A percentile compares a stretch with the other conserved stretches of the same genome.
phyloP scores from a whole-genome alignment of 2,888 invertebrate species.

The Tyria jacobaeae region DNA sequence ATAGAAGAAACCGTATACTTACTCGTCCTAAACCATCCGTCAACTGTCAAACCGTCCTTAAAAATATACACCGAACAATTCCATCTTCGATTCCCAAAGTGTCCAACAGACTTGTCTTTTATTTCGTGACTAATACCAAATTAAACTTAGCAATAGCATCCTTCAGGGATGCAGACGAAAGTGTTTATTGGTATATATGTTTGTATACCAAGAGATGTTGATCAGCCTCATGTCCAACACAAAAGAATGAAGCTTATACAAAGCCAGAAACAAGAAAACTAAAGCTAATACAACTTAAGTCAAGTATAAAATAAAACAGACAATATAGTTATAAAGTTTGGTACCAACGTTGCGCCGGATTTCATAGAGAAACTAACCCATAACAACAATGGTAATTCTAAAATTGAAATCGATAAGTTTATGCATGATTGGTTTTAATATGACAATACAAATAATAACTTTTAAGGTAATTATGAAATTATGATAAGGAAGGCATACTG shows the following conservation, averaged over 20 bases:
- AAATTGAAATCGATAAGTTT: slow-evolving; percentile 15
- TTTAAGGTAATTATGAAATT: not conserved
- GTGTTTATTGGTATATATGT: not conserved
- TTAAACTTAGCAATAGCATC: too few relatives aligned
- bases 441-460: not conserved
- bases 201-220: not conserved
- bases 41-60: too few relatives aligned
- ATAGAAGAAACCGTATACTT: too few relatives aligned
- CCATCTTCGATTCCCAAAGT: too few relatives aligned
- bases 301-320: not conserved
- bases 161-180: too few relatives aligned
- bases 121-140: too few relatives aligned
- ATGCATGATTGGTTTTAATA: not conserved
- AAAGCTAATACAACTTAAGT: slow-evolving; percentile 1
- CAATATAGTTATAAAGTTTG: not conserved
- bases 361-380: not conserved
- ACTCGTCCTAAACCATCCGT: too few relatives aligned
- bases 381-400: not conserved
- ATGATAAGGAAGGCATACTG: not conserved
- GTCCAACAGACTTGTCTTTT: too few relatives aligned
- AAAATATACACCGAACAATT: too few relatives aligned
- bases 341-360: not conserved
- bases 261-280: not conserved
- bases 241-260: not conserved
- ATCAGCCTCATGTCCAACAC: not conserved